A percentile compares a stretch with the other conserved stretches of the same genome.
phyloP scores from a whole-genome alignment of 1,140 invertebrate species.

The Muscidifurax raptorellus region DNA sequence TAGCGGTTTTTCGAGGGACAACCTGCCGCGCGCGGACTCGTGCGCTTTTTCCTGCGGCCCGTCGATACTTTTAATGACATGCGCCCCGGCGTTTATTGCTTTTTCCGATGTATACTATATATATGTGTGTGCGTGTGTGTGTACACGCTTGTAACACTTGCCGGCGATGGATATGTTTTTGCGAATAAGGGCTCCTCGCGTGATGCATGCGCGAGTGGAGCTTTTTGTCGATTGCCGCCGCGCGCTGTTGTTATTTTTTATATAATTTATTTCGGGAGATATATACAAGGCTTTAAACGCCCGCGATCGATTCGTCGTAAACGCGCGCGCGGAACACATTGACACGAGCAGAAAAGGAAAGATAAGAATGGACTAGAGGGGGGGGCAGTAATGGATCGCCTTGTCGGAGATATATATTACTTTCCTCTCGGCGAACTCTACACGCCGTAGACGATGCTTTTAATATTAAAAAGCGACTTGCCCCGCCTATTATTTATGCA shows the following conservation, averaged over 20 bases:
- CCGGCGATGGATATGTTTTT: too few species aligned
- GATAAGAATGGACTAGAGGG: not conserved
- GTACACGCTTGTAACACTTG: too few species aligned
- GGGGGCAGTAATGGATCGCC: not conserved
- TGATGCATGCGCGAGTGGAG: too few species aligned
- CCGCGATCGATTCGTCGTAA: not conserved
- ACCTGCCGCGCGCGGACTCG: too few species aligned
- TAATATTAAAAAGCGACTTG: not conserved
- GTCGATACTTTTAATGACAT: too few species aligned
- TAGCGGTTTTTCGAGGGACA: not conserved
- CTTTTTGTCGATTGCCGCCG: not conserved
- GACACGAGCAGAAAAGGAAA: not conserved
- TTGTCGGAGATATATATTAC: constrained; percentile 1
- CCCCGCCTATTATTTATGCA: not conserved
- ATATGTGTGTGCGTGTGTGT: too few species aligned
- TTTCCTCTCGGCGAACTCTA: not conserved
- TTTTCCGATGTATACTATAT: too few species aligned
- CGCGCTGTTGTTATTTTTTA: not conserved
- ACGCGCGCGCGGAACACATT: not conserved
- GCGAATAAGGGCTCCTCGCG: too few species aligned
- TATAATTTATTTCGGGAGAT: not conserved
- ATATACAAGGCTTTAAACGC: too few species aligned
- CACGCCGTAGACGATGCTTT: not conserved
- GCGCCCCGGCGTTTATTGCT: too few species aligned
- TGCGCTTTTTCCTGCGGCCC: too few species aligned